Percentiles rank a stretch among this genome's conserved stretches.
These are phyloP conservation scores for Rhimphoctona megacephalus DNA, from an alignment of 2,888 invertebrate genomes.

Conservation along the genomic window DNA sequence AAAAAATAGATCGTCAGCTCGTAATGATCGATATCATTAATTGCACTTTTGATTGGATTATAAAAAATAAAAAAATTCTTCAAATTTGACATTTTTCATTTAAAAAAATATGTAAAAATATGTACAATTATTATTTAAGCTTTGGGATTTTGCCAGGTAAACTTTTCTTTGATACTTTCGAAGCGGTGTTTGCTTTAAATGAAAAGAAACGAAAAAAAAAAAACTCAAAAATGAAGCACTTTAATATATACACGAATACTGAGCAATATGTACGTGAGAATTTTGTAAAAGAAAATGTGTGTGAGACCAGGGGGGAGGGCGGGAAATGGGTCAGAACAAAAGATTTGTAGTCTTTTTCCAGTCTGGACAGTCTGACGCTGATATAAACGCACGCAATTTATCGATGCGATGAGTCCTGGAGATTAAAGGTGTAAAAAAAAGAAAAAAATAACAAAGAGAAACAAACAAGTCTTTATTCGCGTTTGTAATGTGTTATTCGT, in stretches of 20 bases:
- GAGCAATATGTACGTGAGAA: constrained; percentile 53
- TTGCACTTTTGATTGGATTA: neutral
- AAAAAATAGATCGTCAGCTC: neutral
- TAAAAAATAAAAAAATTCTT: neutral
- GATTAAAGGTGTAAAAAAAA: constrained; percentile 45
- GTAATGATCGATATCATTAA: neutral
- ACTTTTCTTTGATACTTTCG: neutral
- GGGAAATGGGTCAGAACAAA: constrained; percentile 12
- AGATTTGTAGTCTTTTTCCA: constrained; percentile 55
- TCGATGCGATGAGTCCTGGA: constrained; percentile 46
- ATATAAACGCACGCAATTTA: constrained; percentile 51
- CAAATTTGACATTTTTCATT: neutral
- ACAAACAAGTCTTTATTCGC: constrained; percentile 68
- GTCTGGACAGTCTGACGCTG: constrained; percentile 68
- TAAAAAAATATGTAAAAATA: too few relatives aligned
- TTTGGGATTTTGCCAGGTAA: neutral
- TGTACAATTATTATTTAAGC: neutral
- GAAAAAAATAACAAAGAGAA: constrained; percentile 45
- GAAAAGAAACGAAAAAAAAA: neutral
- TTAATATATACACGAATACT: constrained; percentile 20
- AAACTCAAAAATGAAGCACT: neutral
- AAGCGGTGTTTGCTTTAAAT: neutral
- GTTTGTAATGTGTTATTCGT: constrained; percentile 59
- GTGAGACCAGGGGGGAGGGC: constrained; percentile 31
- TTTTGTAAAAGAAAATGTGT: constrained; percentile 57